phyloP scores from a whole-genome alignment of 2,797 vertebrate species.

The Nyctalus aviator region DNA sequence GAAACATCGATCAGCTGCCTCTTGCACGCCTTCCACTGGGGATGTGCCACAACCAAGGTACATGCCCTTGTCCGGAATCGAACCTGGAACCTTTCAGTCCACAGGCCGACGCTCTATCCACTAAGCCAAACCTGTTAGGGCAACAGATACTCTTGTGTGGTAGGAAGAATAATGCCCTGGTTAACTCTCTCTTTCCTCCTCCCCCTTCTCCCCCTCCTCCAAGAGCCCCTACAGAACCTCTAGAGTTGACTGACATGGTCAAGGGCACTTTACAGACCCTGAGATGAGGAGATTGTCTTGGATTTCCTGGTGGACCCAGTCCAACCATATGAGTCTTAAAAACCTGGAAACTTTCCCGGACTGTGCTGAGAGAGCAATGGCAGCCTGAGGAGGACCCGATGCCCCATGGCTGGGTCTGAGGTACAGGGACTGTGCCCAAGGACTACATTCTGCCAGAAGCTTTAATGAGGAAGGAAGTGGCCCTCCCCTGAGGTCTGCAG shows the following conservation, averaged over 20 bases:
- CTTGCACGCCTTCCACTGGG: too few relatives aligned
- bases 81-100: too few relatives aligned
- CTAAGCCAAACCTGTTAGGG: too few relatives aligned
- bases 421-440: background rate
- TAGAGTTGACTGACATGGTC: background rate
- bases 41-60: too few relatives aligned
- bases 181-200: too few relatives aligned
- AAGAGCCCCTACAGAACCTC: too few relatives aligned
- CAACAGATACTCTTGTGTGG: background rate
- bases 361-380: background rate
- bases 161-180: background rate
- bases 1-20: too few relatives aligned
- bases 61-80: too few relatives aligned
- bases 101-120: too few relatives aligned
- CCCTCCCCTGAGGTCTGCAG: background rate
- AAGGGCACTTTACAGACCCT: background rate
- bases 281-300: background rate
- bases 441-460: background rate
- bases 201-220: accelerated
- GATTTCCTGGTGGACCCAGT: background rate
- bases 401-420: background rate
- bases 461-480: background rate
- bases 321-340: background rate
- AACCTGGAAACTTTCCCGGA: background rate
- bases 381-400: background rate